Conservation (phyloP, 2,113 vertebrate genomes). For the Argyrosomus japonicus region DNA sequence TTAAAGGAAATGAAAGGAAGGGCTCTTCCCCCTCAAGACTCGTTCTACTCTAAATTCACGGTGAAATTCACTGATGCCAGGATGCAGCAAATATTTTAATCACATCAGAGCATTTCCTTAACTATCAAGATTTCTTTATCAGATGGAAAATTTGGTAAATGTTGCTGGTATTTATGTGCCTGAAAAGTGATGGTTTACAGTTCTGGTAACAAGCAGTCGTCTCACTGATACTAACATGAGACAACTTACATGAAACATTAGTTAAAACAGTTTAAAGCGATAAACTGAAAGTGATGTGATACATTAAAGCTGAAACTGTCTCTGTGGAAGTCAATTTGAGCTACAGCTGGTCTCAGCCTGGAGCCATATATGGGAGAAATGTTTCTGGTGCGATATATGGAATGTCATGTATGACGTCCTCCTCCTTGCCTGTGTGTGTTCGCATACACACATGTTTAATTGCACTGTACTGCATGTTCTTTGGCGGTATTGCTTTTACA, state of each 20-base stretch:
- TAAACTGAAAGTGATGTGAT: background rate
- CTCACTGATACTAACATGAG: background rate
- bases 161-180: slow-evolving; percentile 19
- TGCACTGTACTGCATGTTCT: slow-evolving; percentile 3
- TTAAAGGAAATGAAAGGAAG: slow-evolving; percentile 36
- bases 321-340: slow-evolving; percentile 16
- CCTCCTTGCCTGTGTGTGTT: slow-evolving; percentile 28
- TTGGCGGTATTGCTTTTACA: slow-evolving; percentile 36
- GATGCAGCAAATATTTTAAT: slow-evolving; percentile 55
- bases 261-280: background rate
- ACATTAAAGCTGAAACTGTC: slow-evolving; percentile 3
- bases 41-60: slow-evolving; percentile 21
- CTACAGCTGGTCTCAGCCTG: slow-evolving; percentile 24
- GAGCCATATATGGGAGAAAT: slow-evolving; percentile 73
- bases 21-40: slow-evolving; percentile 15
- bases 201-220: background rate
- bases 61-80: slow-evolving; percentile 26
- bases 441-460: background rate
- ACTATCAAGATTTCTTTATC: slow-evolving; percentile 31
- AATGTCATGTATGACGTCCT: slow-evolving; percentile 71
- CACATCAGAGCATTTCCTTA: slow-evolving; percentile 61
- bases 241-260: background rate
- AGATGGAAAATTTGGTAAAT: slow-evolving; percentile 16
- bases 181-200: background rate
- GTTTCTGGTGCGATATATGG: slow-evolving; percentile 51